Percentiles rank a stretch among this genome's conserved stretches.
Evolutionary conservation across 1,140 invertebrate species (phyloP).

Genomic region (Episyrphus balteatus): DNA sequence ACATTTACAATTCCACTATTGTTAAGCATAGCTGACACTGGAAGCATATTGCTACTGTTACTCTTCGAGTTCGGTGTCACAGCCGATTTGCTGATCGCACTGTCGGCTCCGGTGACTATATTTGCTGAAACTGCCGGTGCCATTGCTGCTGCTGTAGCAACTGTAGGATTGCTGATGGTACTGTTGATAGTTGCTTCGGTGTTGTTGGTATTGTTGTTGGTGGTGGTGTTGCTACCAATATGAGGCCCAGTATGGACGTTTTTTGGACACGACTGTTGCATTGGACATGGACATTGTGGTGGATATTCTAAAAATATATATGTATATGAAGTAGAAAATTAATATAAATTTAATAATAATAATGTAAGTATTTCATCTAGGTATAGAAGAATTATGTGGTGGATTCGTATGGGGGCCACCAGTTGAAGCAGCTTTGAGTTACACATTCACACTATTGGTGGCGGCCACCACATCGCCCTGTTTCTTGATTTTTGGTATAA

Average conservation of each 20-base stretch:
- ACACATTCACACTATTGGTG: too few species aligned
- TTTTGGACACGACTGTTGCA: conserved; percentile 86
- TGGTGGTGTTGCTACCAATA: conserved; percentile 60
- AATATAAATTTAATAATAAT: not conserved
- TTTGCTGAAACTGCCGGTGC: conserved; percentile 8
- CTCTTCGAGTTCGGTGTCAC: conserved; percentile 4
- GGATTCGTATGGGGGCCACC: too few species aligned
- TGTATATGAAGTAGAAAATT: conserved; percentile 6
- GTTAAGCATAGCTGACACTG: too few species aligned
- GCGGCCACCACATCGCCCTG: too few species aligned
- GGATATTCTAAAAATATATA: conserved; percentile 39
- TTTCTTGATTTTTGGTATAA: too few species aligned
- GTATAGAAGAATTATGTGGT: too few species aligned
- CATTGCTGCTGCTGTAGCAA: conserved; percentile 5
- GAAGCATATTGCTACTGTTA: conserved; percentile 17
- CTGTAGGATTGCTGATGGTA: conserved; percentile 10
- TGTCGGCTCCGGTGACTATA: conserved; percentile 7
- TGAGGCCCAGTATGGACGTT: conserved; percentile 92
- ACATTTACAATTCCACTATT: conserved; percentile 5
- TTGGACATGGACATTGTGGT: conserved; percentile 67
- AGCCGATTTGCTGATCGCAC: not conserved
- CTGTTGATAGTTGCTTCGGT: conserved; percentile 27
- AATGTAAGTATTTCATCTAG: too few species aligned
- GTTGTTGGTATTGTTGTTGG: conserved; percentile 41
- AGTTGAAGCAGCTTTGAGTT: too few species aligned